Conservation (phyloP, 1,140 invertebrate genomes). For the Drosophila orena region DNA sequence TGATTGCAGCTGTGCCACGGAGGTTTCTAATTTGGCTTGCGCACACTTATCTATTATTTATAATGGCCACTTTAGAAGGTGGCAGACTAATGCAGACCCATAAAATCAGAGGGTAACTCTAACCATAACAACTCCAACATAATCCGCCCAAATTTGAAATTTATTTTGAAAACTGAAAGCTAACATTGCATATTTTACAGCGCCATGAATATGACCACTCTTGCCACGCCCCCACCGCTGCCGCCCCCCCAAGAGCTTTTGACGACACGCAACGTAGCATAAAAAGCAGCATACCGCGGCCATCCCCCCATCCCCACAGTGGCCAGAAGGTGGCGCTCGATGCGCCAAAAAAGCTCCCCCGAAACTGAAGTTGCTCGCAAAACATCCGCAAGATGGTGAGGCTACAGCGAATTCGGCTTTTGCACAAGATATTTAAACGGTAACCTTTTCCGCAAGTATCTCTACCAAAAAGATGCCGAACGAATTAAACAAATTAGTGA, state of each 20-base stretch:
- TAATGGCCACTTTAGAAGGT: background rate
- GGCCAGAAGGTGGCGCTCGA: constrained; percentile 45
- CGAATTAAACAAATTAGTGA: constrained; percentile 24
- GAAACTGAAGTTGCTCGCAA: constrained; percentile 8
- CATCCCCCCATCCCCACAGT: constrained; percentile 18
- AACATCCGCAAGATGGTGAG: constrained; percentile 36
- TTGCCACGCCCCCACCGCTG: background rate
- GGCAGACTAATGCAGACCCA: background rate
- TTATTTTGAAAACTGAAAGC: constrained; percentile 12
- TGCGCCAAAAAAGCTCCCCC: constrained; percentile 20
- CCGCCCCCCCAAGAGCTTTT: constrained; percentile 22
- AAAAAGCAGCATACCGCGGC: constrained; percentile 59
- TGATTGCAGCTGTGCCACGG: background rate
- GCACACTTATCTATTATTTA: background rate
- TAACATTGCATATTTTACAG: constrained; percentile 73
- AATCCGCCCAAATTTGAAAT: no score
- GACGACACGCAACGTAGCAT: constrained; percentile 61
- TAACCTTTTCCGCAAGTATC: background rate
- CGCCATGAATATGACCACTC: constrained; percentile 14
- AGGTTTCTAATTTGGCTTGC: background rate
- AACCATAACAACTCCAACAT: background rate
- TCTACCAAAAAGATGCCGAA: constrained; percentile 8
- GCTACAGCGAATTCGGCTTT: background rate
- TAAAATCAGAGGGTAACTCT: no score
- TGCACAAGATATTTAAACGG: constrained; percentile 6